A percentile compares a stretch with the other conserved stretches of the same genome.
These are phyloP conservation scores for Acanthisitta chloris DNA, from an alignment of 2,113 vertebrate genomes.

Conservation along the genomic window DNA sequence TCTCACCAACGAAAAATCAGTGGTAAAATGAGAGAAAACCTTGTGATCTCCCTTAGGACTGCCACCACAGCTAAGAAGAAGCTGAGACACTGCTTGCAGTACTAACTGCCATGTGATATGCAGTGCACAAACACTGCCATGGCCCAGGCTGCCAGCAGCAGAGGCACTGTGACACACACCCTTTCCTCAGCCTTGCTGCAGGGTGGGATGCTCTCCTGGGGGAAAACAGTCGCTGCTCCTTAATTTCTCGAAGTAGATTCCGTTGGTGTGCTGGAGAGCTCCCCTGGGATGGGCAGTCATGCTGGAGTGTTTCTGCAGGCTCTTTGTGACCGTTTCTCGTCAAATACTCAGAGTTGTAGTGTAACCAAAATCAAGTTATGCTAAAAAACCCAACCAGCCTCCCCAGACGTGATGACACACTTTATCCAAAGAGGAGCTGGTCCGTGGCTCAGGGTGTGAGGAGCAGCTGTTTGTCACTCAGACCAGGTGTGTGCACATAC, in stretches of 20 bases:
- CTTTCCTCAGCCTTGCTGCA: neutral
- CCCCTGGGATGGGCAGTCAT: accelerated
- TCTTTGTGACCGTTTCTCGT: neutral
- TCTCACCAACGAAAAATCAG: neutral
- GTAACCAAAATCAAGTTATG: neutral
- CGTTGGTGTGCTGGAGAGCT: neutral
- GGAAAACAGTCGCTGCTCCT: neutral
- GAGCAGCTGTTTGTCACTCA: neutral
- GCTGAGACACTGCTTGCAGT: neutral
- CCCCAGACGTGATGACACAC: neutral
- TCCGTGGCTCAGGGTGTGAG: neutral
- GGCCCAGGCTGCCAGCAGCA: neutral
- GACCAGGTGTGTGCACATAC: neutral
- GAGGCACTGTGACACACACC: neutral
- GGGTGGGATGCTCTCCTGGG: neutral
- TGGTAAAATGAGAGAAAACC: neutral
- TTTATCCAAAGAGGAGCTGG: neutral
- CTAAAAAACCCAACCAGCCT: neutral
- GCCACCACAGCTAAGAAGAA: neutral
- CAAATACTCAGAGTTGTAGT: neutral
- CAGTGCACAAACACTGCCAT: neutral
- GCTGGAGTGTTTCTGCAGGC: neutral
- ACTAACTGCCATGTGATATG: neutral
- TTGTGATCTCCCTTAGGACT: no score
- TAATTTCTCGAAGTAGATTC: neutral